Evolutionary conservation across 64 coral and sea anemone genomes (phyloP).

Genomic region (Stylophora pistillata): DNA sequence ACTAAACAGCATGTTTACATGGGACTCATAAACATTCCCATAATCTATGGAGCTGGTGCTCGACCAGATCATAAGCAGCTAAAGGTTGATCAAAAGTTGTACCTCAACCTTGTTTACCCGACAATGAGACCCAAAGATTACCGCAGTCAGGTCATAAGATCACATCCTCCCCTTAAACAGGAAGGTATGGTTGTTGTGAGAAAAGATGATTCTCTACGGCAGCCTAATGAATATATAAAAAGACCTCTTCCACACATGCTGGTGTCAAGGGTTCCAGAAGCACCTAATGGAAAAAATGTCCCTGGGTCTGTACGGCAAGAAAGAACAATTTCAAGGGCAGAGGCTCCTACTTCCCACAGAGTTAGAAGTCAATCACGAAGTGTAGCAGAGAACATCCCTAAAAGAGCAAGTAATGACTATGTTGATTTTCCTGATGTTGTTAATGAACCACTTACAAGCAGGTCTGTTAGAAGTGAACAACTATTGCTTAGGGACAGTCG

Average conservation of each 20-base stretch:
- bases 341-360: not conserved
- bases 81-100: constrained; percentile 83
- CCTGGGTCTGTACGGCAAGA: not conserved
- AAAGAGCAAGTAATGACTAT: constrained; percentile 52
- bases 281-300: not conserved
- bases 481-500: not conserved
- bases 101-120: constrained; percentile 77
- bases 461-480: constrained; percentile 21
- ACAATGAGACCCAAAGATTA: constrained; percentile 51
- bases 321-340: not conserved
- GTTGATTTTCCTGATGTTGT: constrained; percentile 46
- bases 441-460: constrained; percentile 18
- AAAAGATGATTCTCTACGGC: constrained; percentile 56
- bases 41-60: constrained; percentile 73
- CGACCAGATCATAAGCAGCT: constrained; percentile 51
- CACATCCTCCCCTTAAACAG: constrained; percentile 26
- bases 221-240: constrained; percentile 40
- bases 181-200: constrained; percentile 81
- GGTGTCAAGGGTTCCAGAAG: constrained; percentile 17
- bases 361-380: not conserved
- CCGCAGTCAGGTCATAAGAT: constrained; percentile 30
- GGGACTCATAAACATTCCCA: constrained; percentile 72
- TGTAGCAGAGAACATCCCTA: not conserved
- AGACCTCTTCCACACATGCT: constrained; percentile 45
- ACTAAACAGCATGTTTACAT: constrained; percentile 89